Evolutionary conservation across 92 coral and sea anemone species (phyloP), one percentile per base, ranked within the genome.

Genomic region (Plumapathes pennacea): DNA sequence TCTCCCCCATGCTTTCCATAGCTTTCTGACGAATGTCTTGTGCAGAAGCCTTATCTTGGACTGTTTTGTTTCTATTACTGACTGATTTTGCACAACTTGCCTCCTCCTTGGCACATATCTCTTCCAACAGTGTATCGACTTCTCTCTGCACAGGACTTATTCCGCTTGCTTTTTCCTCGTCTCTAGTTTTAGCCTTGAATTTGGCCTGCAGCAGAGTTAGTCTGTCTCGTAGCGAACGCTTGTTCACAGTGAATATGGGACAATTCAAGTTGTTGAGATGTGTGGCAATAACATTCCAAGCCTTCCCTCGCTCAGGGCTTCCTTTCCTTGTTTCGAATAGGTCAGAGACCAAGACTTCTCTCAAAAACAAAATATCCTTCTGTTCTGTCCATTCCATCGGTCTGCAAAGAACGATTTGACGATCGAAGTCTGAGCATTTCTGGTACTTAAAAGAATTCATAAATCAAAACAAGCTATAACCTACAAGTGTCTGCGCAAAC

Each of bases 1-100:
- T 61, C 25, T 74, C 74, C 18, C 82, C 67, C 49, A 75, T 42
- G 25, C 22, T 64, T 38, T 75, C 82, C 66, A 74, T 45, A 5
- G 75, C 50, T 24, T 48, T 75, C 36, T 54, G n/a, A 20, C 74
- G 25, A 42, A 64, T 64, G 21, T 73, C 64, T 26, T 56, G 57
- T 17, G 54, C 75, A 1, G 17, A 40, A 19, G 61, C 75, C 36
- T 64, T 45, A 10, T 1, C 32, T 25, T 45, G 45, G 7, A 43
- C 58, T 28, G 46, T 46, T 66, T 25, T 46, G 56, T 25, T 14
- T 38, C 31, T 24, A 38, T 50, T 25, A 21, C 34, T 50, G 31
- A 38, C 26, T 14, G 57, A 41, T 10, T 25, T 64, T 40, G 52
- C 30, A 32, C 7, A 52, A 5, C 23, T 29, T 8, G 43, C 34